A percentile compares a stretch with the other conserved stretches of the same genome.
phyloP scores from a whole-genome alignment of 2,113 vertebrate species.

The Thamnaconus septentrionalis region DNA sequence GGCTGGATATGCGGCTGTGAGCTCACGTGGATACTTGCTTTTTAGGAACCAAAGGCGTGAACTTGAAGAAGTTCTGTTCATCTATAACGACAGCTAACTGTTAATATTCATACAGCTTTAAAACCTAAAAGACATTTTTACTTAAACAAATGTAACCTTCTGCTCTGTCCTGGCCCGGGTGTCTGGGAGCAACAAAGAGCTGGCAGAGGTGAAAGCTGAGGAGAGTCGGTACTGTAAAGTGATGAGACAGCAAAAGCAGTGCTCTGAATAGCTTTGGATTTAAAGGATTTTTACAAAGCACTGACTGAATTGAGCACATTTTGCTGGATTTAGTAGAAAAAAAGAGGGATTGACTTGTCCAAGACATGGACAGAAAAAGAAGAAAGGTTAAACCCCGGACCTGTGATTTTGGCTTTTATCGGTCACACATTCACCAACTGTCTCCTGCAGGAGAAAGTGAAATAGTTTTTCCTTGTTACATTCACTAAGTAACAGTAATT shows the following conservation, averaged over 20 bases:
- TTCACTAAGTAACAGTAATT: no score
- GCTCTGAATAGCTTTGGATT: constrained; percentile 51
- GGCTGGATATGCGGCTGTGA: background rate
- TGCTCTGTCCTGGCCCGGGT: background rate
- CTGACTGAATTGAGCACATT: constrained; percentile 43
- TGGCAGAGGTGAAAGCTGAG: constrained; percentile 17
- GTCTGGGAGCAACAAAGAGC: constrained; percentile 42
- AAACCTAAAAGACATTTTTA: constrained; percentile 24
- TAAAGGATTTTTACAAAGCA: constrained; percentile 47
- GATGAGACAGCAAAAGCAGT: constrained; percentile 68
- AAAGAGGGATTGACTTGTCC: constrained; percentile 29
- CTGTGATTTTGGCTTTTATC: no score
- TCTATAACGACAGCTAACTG: background rate
- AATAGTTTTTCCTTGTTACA: no score
- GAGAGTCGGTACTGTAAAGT: constrained; percentile 49
- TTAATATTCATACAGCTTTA: background rate
- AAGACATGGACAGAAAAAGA: constrained; percentile 20
- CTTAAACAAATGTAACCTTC: constrained; percentile 12
- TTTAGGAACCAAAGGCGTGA: no score
- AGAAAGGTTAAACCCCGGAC: constrained; percentile 33
- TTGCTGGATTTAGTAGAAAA: background rate
- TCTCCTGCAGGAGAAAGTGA: no score
- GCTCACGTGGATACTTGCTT: no score
- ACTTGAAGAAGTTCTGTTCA: no score
- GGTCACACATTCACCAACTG: no score